Evolutionary conservation across 2,797 vertebrate species (phyloP), one percentile per base, ranked within the genome.

Genomic region (Eulemur mongoz): DNA sequence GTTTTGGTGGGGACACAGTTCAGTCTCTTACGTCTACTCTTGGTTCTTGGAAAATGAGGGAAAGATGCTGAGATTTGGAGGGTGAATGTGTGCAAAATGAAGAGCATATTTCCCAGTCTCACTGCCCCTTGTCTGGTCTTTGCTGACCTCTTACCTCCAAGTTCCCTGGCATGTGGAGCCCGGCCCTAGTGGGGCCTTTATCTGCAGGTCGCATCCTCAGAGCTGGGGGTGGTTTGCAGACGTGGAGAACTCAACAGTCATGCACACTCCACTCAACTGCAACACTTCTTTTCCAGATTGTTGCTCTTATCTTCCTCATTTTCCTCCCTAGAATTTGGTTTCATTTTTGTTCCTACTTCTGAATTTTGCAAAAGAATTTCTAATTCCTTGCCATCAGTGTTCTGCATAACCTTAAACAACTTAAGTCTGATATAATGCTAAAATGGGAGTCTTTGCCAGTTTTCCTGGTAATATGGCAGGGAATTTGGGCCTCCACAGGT

Each of bases 161-260:
- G 35, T 40, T 69, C 9, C 27, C 9, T 0, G 3, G 13, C 2
- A 0, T 5, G 13, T n/a, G 0, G 9, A 52, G 32, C 23, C 30
- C 6, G 7, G 22, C 48, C 50, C 1, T 6, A 27, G 48, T 67
- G 17, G 69, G 54, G 38, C 5, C 13, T 17, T 81, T 38, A 22
- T 22, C 45, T 54, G 23, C 12, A 25, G 18, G 27, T 59, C 5
- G 54, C 38, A 6, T 54, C 5, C 48, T 13, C 35, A 54, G 12
- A 72, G 38, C 78, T 61, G 18, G 15, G 27, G 38, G 7, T 54
- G 13, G 20, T 38, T 84, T 32, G 17, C 17, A n/a, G 54, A 88
- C 27, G n/a, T 48, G 12, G 73, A 72, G 25, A 86, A 40, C 12
- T 27, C n/a, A 4, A 2, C 0, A 0, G 43, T 43, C 25, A 14